Evolutionary conservation across 2,113 vertebrate species (phyloP), one percentile per base, ranked within the genome.

Genomic region (Nematolebias whitei): DNA sequence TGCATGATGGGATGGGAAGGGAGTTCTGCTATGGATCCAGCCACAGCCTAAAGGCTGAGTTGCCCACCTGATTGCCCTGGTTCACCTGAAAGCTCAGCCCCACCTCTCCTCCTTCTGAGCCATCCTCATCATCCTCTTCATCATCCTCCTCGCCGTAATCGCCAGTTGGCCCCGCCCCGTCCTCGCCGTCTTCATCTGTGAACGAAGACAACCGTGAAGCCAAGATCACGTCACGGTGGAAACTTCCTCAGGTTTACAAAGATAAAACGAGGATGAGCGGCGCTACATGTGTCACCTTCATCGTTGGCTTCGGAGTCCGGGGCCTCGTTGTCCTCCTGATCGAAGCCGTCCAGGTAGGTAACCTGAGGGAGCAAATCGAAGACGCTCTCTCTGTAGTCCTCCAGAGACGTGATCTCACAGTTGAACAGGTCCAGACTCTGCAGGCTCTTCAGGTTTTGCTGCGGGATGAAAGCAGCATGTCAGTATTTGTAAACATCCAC

Each of bases 341-440:
- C 92, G 1, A 92, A 95, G 0, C 94, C 93, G 0, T 94, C 94
- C 40, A 95, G 85, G 85, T 90, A 94, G 24, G 91, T 92, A 50
- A 95, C 88, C 82, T 93, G 91, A 7, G 94, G 93, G 69, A 94
- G 90, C 7, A 92, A 89, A 43, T 89, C 84, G 13, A 95, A 94
- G 10, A 94, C 90, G 5, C 92, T 93, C 68, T 95, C 92, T 14
- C 90, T 52, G 86, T 93, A 94, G 69, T 92, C 93, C 79, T 92
- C 92, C 71, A 95, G 90, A 65, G 90, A 92, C 0, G 91, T 95
- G 79, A 95, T 94, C 71, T 95, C 93, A 2, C 91, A 94, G 84
- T 92, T 93, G 70, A 94, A 95, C 67, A 94, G 88, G 76, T 94
- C 91, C 83, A 94, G 80, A 24, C 92, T 94, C 71, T 53, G 84